Conservation (phyloP, 2,797 vertebrate species). For the Diplodus puntazzo region DNA sequence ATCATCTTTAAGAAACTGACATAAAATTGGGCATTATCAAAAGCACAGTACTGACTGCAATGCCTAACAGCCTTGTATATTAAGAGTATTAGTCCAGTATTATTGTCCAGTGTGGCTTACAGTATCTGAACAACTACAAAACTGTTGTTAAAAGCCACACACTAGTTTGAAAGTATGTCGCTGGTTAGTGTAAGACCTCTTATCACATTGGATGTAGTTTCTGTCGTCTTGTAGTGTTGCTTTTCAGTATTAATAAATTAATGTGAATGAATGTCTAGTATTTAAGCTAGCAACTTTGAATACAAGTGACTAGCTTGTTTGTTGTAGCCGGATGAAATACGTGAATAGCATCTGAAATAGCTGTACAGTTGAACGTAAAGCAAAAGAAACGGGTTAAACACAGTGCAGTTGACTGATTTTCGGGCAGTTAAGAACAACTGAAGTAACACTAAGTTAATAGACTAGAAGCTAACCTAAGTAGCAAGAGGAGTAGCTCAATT, state of each 20-base stretch:
- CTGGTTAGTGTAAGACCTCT: neutral
- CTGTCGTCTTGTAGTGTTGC: neutral
- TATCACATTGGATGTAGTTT: neutral
- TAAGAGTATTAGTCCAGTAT: too few species aligned
- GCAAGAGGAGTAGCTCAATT: neutral
- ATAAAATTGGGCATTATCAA: neutral
- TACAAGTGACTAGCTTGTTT: neutral
- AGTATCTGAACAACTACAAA: too few species aligned
- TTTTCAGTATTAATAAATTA: too few species aligned
- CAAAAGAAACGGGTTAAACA: neutral
- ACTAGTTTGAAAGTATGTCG: too few species aligned
- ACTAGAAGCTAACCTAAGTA: conserved; percentile 1
- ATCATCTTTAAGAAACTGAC: neutral
- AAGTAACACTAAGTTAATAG: too few species aligned
- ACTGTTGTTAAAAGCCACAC: neutral
- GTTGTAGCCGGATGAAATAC: neutral
- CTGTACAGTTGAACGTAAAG: neutral
- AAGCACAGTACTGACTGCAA: neutral
- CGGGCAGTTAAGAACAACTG: neutral
- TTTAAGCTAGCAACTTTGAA: too few species aligned
- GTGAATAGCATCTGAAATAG: neutral
- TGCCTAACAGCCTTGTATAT: too few species aligned
- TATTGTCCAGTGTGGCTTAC: too few species aligned
- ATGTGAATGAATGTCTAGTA: too few species aligned
- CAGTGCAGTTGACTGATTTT: neutral